A percentile compares a stretch with the other conserved stretches of the same genome.
These are phyloP conservation scores for Martes flavigula DNA, from an alignment of 2,797 vertebrate species.

Conservation along the genomic window DNA sequence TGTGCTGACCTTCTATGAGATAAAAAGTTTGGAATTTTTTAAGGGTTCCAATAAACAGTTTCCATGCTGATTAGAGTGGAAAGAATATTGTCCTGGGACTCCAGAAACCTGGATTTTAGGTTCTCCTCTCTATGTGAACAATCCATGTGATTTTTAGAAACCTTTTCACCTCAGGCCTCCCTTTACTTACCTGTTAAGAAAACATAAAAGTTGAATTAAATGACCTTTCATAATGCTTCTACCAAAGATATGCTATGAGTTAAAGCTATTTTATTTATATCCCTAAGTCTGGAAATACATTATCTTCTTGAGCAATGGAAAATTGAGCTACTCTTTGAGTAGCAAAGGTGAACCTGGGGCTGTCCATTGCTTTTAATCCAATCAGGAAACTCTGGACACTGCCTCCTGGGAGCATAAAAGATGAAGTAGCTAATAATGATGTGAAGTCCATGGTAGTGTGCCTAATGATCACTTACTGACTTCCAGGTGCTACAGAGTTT, in stretches of 20 bases:
- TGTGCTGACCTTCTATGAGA: neutral
- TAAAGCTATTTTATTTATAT: slow-evolving; percentile 18
- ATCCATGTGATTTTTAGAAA: neutral
- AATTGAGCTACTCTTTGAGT: neutral
- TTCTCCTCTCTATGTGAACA: neutral
- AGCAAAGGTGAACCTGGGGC: neutral
- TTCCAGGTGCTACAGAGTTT: neutral
- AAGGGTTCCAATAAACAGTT: neutral
- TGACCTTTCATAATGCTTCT: neutral
- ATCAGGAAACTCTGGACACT: neutral
- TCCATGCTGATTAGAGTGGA: neutral
- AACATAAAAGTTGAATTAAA: slow-evolving; percentile 27
- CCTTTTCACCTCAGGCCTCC: neutral
- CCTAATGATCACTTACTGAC: neutral
- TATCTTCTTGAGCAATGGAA: slow-evolving; percentile 31
- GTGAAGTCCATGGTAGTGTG: neutral
- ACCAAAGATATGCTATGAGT: neutral
- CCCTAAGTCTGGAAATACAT: neutral
- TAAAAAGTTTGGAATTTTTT: neutral
- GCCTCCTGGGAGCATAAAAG: neutral
- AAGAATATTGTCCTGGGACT: slow-evolving; percentile 33
- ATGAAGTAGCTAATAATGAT: neutral
- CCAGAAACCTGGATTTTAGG: neutral
- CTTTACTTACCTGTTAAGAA: slow-evolving; percentile 24
- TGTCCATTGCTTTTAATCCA: neutral